A percentile compares a stretch with the other conserved stretches of the same genome.
These are phyloP conservation scores for Eledone cirrhosa DNA, from an alignment of 2,888 invertebrate species.

Conservation along the genomic window DNA sequence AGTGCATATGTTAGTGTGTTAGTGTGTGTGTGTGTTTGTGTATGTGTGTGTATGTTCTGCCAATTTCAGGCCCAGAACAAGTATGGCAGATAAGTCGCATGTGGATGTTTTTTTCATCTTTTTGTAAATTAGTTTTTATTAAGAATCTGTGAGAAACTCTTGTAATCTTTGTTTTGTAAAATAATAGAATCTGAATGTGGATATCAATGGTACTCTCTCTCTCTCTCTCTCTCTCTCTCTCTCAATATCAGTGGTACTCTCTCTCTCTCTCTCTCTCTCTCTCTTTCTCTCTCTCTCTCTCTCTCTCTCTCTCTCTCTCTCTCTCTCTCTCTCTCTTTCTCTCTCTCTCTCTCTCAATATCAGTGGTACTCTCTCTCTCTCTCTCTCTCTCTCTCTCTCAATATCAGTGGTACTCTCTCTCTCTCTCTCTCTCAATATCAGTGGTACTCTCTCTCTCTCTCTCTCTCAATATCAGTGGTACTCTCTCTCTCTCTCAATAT, in stretches of 20 bases:
- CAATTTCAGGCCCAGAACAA: too few species aligned
- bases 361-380: background rate
- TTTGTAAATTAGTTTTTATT: too few species aligned
- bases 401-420: background rate
- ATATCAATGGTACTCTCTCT: background rate
- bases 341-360: background rate
- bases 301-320: background rate
- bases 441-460: slow-evolving; percentile 12
- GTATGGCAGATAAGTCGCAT: too few species aligned
- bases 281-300: background rate
- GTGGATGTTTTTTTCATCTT: too few species aligned
- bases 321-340: background rate
- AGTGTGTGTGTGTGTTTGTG: too few species aligned
- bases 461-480: slow-evolving; percentile 7
- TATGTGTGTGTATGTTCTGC: too few species aligned
- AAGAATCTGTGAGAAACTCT: too few species aligned
- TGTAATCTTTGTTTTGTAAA: too few species aligned
- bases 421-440: background rate
- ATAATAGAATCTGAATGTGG: background rate
- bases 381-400: background rate
- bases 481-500: slow-evolving; percentile 17
- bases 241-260: background rate
- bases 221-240: background rate
- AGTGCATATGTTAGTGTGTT: too few species aligned
- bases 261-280: background rate